Percentiles rank a stretch among this genome's conserved stretches.
Conservation (phyloP, 2,113 vertebrate species). For the Drymodes brunneopygia region DNA sequence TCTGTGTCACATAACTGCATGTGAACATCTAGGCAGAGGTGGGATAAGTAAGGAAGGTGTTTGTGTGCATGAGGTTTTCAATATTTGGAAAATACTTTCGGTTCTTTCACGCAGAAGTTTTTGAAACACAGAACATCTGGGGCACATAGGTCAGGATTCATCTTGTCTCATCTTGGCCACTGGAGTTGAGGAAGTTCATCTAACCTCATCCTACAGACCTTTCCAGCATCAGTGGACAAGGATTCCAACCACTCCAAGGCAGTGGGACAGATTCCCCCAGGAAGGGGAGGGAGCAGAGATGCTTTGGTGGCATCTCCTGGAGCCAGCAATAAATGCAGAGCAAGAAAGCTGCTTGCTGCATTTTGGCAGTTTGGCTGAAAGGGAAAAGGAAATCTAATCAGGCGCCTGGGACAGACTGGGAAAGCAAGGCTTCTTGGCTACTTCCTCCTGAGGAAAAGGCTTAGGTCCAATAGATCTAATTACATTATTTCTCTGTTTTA, state of each 20-base stretch:
- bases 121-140: neutral
- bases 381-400: neutral
- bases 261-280: neutral
- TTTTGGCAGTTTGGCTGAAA: neutral
- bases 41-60: neutral
- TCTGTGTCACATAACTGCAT: neutral
- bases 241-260: neutral
- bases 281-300: neutral
- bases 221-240: neutral
- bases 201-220: neutral
- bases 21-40: neutral
- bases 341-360: rapidly evolving
- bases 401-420: neutral
- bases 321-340: neutral
- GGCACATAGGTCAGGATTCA: neutral
- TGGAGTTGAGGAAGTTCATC: neutral
- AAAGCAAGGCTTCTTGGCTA: neutral
- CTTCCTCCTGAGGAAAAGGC: slow-evolving; percentile 16
- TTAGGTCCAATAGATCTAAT: slow-evolving; percentile 25
- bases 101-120: neutral
- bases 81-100: neutral
- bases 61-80: neutral
- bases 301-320: neutral
- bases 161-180: neutral
- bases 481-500: neutral